Base-by-base conservation (phyloP, 35 echinoderm and acorn worm genomes). In the Eucidaris tribuloides region DNA sequence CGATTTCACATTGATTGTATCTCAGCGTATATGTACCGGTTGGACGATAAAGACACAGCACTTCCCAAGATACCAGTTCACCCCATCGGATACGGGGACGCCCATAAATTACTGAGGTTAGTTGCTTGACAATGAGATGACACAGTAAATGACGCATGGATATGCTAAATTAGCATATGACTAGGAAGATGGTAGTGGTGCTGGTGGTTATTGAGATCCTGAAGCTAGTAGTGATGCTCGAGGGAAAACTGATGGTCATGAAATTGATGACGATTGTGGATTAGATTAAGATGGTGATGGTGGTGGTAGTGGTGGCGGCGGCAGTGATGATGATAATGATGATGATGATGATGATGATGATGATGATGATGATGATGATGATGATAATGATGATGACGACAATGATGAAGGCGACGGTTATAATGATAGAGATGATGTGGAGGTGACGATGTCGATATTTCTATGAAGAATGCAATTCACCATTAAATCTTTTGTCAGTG, bases 31-130 rank as follows among this genome's bases (percentile, higher is more conserved):
- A 65, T 68, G 45, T 92, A 77, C 41, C 78, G 90, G 18, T 43
- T 92, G 71, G 50, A 71, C 25, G 77, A 74, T 6, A 14, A 82
- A 25, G 81, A 92, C 2, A 87, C 90, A 6, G 83, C 71, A 5
- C 65, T 92, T 24, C 84, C 90, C 1, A 87, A 87, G 52, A 92
- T 92, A 5, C 84, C 90, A 44, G 90, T 92, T 45, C 90, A 92
- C 36, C 90, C 84, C 14, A 87, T 87, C 9, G 90, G 84, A 14
- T 92, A 92, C 34, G 80, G 80, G 30, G 85, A 88, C 34, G 85
- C 85, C 1, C 76, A 46, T 36, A 24, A 62, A 34, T 60, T 88
- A 24, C 55, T 88, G 5, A 79, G 85, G 85, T 88, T n/a, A n/a
- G n/a, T n/a, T n/a, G n/a, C n/a, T n/a, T n/a, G n/a, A n/a, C n/a